phyloP scores from a whole-genome alignment of 2,888 invertebrate genomes.

The Bombyx huttoni region DNA sequence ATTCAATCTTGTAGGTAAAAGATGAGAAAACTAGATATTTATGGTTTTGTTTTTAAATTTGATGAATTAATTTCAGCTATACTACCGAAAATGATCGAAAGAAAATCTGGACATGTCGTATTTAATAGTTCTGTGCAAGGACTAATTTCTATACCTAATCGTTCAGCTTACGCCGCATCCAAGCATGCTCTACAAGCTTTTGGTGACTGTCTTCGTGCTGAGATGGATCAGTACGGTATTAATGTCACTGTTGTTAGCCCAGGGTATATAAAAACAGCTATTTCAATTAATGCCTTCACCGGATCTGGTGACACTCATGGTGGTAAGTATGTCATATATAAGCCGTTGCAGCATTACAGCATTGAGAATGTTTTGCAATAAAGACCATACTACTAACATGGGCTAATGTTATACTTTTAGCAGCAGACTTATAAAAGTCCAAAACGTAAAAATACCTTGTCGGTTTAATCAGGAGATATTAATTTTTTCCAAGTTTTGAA shows the following conservation, averaged over 20 bases:
- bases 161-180: conserved; percentile 91
- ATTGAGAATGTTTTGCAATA: too few species aligned
- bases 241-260: conserved; percentile 92
- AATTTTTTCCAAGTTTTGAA: too few species aligned
- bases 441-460: too few species aligned
- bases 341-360: too few species aligned
- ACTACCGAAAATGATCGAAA: conserved; percentile 85
- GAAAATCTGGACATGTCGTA: conserved; percentile 84
- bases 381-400: too few species aligned
- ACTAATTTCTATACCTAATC: conserved; percentile 88
- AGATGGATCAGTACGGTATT: conserved; percentile 83
- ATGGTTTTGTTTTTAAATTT: neutral
- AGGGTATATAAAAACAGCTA: conserved; percentile 88
- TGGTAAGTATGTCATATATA: conserved; percentile 50
- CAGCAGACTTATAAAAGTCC: too few species aligned
- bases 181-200: conserved; percentile 97
- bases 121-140: conserved; percentile 95
- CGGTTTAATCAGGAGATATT: too few species aligned
- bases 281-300: conserved; percentile 93
- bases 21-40: neutral
- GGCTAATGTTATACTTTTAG: too few species aligned
- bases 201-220: conserved; percentile 90
- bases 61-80: conserved; percentile 43
- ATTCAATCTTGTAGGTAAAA: too few species aligned
- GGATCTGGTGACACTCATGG: conserved; percentile 85